Evolutionary conservation across 2,113 vertebrate genomes (phyloP).

Genomic region (Pipa parva): DNA sequence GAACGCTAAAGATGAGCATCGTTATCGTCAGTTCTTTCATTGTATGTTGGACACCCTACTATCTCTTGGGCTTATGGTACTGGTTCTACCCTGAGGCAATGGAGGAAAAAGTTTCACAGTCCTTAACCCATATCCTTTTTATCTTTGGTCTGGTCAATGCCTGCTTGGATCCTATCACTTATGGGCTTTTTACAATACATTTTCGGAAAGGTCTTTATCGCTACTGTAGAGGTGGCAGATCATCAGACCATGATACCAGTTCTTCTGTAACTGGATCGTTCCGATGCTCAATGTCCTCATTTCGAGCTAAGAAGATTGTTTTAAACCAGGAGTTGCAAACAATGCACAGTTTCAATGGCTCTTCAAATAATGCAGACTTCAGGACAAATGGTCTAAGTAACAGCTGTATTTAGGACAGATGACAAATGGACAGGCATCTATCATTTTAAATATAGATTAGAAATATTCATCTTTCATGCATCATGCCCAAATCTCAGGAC

Average conservation of each 20-base stretch:
- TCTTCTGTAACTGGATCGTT: slow-evolving; percentile 63
- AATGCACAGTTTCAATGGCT: background rate
- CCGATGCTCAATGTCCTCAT: slow-evolving; percentile 51
- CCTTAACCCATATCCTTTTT: slow-evolving; percentile 71
- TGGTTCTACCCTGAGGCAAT: slow-evolving; percentile 70
- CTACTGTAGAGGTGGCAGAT: slow-evolving; percentile 44
- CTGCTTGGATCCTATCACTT: slow-evolving; percentile 68
- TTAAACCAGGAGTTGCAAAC: slow-evolving; percentile 31
- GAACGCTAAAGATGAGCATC: slow-evolving; percentile 74
- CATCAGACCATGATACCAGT: slow-evolving; percentile 50
- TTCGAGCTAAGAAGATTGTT: slow-evolving; percentile 49
- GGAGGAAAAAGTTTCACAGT: slow-evolving; percentile 69
- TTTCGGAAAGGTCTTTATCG: slow-evolving; percentile 56
- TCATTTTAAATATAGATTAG: background rate
- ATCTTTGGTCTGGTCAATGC: slow-evolving; percentile 73
- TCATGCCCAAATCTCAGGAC: too few relatives aligned
- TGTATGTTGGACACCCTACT: slow-evolving; percentile 76
- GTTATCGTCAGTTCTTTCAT: slow-evolving; percentile 74
- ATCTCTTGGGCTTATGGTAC: slow-evolving; percentile 73
- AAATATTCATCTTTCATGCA: background rate
- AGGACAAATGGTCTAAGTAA: slow-evolving; percentile 12
- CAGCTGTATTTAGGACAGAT: slow-evolving; percentile 47
- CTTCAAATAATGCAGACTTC: slow-evolving; percentile 4
- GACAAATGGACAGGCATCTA: background rate
- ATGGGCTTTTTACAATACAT: slow-evolving; percentile 68